A percentile compares a stretch with the other conserved stretches of the same genome.
Conservation (phyloP, 2,888 invertebrate genomes). For the Tenthredo livida region DNA sequence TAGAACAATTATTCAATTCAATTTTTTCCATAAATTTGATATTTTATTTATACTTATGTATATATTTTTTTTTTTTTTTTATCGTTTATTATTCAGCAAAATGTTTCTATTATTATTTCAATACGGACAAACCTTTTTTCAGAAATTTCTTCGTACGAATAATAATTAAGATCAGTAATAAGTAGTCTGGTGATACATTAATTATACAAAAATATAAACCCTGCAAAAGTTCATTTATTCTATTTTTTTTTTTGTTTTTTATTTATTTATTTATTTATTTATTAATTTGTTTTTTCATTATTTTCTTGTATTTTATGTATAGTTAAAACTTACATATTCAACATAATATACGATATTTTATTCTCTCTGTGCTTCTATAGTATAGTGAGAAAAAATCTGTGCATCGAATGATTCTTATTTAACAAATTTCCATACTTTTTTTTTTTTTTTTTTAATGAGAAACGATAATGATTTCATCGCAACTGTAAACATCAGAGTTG, state of each 20-base stretch:
- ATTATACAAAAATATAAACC: constrained; percentile 24
- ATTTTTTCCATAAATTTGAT: background rate
- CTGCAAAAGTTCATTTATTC: background rate
- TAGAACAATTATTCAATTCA: background rate
- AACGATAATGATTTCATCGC: background rate
- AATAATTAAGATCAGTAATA: background rate
- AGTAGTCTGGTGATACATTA: background rate
- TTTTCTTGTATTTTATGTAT: background rate
- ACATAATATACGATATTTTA: background rate
- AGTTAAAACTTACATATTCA: constrained; percentile 14
- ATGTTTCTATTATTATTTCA: background rate
- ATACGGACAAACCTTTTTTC: background rate
- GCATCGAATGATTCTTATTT: background rate
- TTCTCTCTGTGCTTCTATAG: background rate
- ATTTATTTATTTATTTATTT: too few relatives aligned
- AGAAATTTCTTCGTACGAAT: background rate
- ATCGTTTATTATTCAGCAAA: background rate
- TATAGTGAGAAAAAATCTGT: background rate
- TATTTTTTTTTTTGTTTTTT: background rate
- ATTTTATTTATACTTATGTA: background rate
- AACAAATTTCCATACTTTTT: background rate
- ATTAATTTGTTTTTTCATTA: background rate
- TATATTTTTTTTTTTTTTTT: background rate
- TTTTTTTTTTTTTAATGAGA: background rate
- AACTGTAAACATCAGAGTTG: too few relatives aligned